phyloP scores from a whole-genome alignment of 2,888 invertebrate genomes.

The Caenorhabditis zanzibari region DNA sequence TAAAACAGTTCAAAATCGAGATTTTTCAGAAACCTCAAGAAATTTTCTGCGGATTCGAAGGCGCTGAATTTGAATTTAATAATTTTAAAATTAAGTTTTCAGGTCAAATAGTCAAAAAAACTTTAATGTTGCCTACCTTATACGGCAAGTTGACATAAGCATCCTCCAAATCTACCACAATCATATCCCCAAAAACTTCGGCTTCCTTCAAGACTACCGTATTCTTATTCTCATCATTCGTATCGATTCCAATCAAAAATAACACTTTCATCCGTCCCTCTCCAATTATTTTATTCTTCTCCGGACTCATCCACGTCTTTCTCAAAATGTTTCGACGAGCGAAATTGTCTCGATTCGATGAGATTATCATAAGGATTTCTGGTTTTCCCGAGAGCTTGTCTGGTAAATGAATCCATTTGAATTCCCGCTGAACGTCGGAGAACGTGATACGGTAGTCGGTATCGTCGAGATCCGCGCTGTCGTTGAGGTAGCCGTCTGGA shows the following conservation, averaged over 20 bases:
- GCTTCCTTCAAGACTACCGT: conserved; percentile 34
- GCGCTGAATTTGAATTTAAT: neutral
- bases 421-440: conserved; percentile 3
- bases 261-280: conserved; percentile 24
- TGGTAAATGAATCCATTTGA: conserved; percentile 35
- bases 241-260: conserved; percentile 18
- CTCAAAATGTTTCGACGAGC: conserved; percentile 20
- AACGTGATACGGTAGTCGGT: conserved; percentile 12
- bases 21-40: neutral
- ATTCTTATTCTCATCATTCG: conserved; percentile 8
- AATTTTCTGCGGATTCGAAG: neutral
- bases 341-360: conserved; percentile 30
- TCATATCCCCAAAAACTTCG: conserved; percentile 38
- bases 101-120: no score
- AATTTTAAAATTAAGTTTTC: neutral
- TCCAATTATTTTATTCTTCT: conserved; percentile 12
- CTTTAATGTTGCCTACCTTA: conserved; percentile 4
- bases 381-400: neutral
- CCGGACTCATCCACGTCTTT: conserved; percentile 27
- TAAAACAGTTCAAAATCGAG: neutral
- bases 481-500: neutral
- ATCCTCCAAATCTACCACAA: conserved; percentile 31
- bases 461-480: neutral
- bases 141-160: conserved; percentile 14
- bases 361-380: conserved; percentile 32